Conservation (phyloP, 2,113 vertebrate species). For the Propithecus coquereli region DNA sequence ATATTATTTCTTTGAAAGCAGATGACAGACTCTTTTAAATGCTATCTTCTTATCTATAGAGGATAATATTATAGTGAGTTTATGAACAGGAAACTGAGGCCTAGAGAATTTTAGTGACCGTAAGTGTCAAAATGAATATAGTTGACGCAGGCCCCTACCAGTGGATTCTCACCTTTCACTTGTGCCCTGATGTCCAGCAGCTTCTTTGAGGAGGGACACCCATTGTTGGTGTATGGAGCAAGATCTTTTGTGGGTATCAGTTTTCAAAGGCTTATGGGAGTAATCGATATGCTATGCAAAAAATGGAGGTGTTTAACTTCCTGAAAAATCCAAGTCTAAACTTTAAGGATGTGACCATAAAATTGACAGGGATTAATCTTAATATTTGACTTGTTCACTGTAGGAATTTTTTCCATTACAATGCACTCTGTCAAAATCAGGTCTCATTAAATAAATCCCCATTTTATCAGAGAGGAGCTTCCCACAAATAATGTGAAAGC, state of each 20-base stretch:
- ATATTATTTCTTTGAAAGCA: neutral
- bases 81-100: neutral
- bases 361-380: constrained; percentile 43
- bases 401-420: constrained; percentile 1
- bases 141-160: neutral
- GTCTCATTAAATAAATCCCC: constrained; percentile 50
- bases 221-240: neutral
- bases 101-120: neutral
- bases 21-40: neutral
- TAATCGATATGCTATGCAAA: neutral
- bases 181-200: neutral
- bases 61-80: neutral
- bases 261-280: neutral
- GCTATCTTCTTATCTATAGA: neutral
- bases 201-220: neutral
- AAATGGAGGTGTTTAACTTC: constrained; percentile 2
- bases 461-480: constrained; percentile 13
- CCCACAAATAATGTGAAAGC: constrained; percentile 29
- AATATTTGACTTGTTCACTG: constrained; percentile 29
- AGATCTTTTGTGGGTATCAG: neutral
- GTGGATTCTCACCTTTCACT: neutral
- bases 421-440: constrained; percentile 17
- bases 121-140: neutral
- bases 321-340: neutral
- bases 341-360: constrained; percentile 32